These are phyloP conservation scores for Cranoglanis bouderius DNA, from an alignment of 2,113 vertebrate genomes.

Conservation along the genomic window DNA sequence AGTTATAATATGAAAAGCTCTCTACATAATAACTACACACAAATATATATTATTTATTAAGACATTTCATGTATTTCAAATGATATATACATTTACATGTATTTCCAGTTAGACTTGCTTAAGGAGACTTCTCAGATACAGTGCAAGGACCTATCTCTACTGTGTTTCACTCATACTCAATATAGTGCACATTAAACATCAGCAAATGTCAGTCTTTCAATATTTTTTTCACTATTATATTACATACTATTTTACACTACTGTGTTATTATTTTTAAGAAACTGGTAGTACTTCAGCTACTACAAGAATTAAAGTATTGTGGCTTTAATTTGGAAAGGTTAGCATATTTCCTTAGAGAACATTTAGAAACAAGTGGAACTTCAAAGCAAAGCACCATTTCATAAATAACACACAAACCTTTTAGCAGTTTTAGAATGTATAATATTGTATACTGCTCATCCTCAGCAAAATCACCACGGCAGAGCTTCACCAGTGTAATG, in stretches of 20 bases:
- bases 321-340: neutral
- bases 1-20: neutral
- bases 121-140: slow-evolving; percentile 1
- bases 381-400: neutral
- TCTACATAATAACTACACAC: neutral
- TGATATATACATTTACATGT: neutral
- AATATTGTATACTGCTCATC: neutral
- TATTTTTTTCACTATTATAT: neutral
- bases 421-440: neutral
- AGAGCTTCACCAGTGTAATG: slow-evolving; percentile 64
- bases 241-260: neutral
- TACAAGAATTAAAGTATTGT: neutral
- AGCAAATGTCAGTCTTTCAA: neutral
- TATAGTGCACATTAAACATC: neutral
- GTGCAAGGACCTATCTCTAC: neutral
- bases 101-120: neutral
- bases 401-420: neutral
- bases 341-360: neutral
- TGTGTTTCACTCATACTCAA: neutral
- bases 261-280: neutral
- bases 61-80: neutral
- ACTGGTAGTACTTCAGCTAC: neutral
- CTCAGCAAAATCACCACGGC: slow-evolving; percentile 63
- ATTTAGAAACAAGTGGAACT: neutral
- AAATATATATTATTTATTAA: neutral